Evolutionary conservation across 1,140 invertebrate species (phyloP).

Genomic region (Drosophila pseudoananassae): DNA sequence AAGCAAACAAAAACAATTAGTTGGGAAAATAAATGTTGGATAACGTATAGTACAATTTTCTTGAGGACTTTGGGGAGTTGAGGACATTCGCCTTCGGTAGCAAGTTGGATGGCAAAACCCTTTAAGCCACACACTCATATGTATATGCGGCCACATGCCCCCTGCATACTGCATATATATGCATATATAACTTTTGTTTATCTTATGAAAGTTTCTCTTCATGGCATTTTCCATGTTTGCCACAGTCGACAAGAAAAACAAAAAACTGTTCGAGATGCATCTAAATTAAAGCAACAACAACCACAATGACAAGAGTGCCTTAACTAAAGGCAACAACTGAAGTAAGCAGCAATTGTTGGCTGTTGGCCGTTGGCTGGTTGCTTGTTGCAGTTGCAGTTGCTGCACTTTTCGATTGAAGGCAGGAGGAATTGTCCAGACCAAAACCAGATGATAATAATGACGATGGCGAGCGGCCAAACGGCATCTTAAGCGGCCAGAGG

Average conservation of each 20-base stretch:
- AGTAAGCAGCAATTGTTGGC: constrained; percentile 47
- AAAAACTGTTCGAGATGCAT: constrained; percentile 54
- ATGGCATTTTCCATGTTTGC: constrained; percentile 49
- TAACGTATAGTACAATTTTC: neutral
- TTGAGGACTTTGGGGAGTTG: neutral
- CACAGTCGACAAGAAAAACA: constrained; percentile 5
- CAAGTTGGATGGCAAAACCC: neutral
- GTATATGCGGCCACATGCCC: neutral
- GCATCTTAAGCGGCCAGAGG: constrained; percentile 34
- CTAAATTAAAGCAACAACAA: constrained; percentile 62
- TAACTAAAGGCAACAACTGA: constrained; percentile 49
- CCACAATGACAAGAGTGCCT: constrained; percentile 55
- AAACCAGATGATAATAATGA: constrained; percentile 77
- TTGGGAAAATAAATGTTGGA: constrained; percentile 4
- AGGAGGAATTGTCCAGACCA: constrained; percentile 58
- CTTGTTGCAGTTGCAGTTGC: constrained; percentile 7
- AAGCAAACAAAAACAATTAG: constrained; percentile 30
- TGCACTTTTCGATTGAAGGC: constrained; percentile 43
- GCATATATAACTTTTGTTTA: constrained; percentile 51
- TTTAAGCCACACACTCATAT: constrained; percentile 4
- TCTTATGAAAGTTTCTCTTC: constrained; percentile 49
- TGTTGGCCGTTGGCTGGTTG: constrained; percentile 10
- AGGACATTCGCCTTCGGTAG: constrained; percentile 5
- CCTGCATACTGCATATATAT: constrained; percentile 45
- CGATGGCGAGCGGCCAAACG: constrained; percentile 36